These are phyloP conservation scores for Lagocephalus sceleratus DNA, from an alignment of 2,797 vertebrate species.

Conservation along the genomic window DNA sequence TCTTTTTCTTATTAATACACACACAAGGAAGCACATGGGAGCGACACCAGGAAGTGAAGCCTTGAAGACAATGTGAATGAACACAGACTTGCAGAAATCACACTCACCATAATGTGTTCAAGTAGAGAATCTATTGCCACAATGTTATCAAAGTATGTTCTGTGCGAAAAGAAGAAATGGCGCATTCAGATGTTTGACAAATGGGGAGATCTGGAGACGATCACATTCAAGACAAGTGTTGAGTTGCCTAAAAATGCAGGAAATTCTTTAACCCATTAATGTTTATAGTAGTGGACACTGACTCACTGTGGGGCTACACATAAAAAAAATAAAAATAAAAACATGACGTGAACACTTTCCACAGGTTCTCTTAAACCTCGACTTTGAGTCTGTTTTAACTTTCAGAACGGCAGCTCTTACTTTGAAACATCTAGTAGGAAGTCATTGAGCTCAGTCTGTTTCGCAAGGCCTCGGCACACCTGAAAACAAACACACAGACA, in stretches of 20 bases:
- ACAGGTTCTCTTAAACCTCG: not conserved
- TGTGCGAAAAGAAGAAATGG: conserved; percentile 77
- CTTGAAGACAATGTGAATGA: conserved; percentile 56
- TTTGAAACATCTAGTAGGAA: conserved; percentile 99
- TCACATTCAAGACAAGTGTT: conserved; percentile 58
- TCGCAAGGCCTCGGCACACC: conserved; percentile 97
- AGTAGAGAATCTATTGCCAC: conserved; percentile 99
- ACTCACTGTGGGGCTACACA: conserved; percentile 7
- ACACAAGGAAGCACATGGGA: conserved; percentile 29
- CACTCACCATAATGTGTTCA: conserved; percentile 99
- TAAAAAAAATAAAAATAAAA: too few species aligned
- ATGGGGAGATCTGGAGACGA: conserved; percentile 60
- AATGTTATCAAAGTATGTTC: conserved; percentile 99
- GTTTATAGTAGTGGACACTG: conserved; percentile 12
- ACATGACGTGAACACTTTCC: conserved; percentile 11
- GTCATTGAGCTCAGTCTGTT: conserved; percentile 98
- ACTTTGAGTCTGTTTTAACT: conserved; percentile 12
- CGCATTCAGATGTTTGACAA: conserved; percentile 65
- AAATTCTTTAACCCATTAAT: conserved; percentile 19
- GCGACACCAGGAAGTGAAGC: conserved; percentile 31
- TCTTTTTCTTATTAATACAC: conserved; percentile 9
- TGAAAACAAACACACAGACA: conserved; percentile 65
- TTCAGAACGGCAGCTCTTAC: conserved; percentile 77
- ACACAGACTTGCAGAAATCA: conserved; percentile 56
- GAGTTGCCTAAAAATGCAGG: conserved; percentile 36